Evolutionary conservation across 1,140 invertebrate genomes (phyloP), one percentile per base, ranked within the genome.

Genomic region (Drosophila bocqueti): DNA sequence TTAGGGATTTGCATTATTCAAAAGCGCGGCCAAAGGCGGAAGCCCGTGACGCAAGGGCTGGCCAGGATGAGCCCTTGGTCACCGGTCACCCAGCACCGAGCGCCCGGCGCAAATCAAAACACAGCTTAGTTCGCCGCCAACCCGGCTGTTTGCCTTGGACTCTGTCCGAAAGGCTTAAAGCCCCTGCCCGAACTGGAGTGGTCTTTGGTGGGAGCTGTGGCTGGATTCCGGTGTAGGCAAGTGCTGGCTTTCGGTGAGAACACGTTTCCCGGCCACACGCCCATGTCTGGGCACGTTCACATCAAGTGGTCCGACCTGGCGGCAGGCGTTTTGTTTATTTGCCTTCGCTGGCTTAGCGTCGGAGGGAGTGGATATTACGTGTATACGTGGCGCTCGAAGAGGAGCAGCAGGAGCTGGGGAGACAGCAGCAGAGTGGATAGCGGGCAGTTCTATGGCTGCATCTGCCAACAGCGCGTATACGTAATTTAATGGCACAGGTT

Each of bases 1-100:
- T 91, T 90, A 83, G 79, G 52, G 86, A 91, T 90, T 86, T 90
- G 63, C 82, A 85, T 91, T 91, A 91, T 91, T 91, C 90, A 82
- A 71, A 68, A 66, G 78, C 68, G 73, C 66, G 63, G 68, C 45
- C 66, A 64, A 43, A 61, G 66, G 61, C 81, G 50, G 74, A 49
- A 60, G 36, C 31, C 57, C 65, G 74, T 78, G 74, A 77, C 76
- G 86, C 68, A 55, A 85, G 57, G 81, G 82, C 74, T 69, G 47
- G 47, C 54, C 54, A 36, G 18, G 54, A 63, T 61, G 52, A 49
- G 65, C 68, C 50, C n/a, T 47, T 59, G 67, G 50, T 26, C 52
- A 42, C 36, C 34, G 34, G 47, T 49, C 47, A n/a, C n/a, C 65
- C 66, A 26, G 60, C 42, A 58, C 46, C 15, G 16, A 34, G 50